Evolutionary conservation across 2,113 vertebrate genomes (phyloP), one percentile per base, ranked within the genome.

Genomic region (Paradoxurus hermaphroditus): DNA sequence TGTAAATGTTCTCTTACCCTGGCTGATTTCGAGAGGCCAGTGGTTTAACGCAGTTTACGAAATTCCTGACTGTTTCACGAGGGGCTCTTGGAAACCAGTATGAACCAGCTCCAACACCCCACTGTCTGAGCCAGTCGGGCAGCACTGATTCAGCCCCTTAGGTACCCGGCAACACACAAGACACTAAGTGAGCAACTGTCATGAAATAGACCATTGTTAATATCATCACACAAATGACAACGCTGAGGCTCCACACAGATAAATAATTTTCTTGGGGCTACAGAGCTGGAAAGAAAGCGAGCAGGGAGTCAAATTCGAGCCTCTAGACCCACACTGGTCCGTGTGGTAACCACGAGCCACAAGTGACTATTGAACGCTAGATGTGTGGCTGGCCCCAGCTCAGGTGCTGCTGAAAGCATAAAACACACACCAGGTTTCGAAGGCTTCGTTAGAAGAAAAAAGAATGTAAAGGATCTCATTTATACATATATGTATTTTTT

Each of bases 351-450:
- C 84, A 77, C 2, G 5, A 78, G n/a, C 41, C 39, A 29, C 18
- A 75, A 0, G 1, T 21, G 21, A 68, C 41, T 13, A n/a, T 0
- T 25, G 25, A 94, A 19, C n/a, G 15, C 8, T n/a, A 8, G n/a
- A 36, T 1, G 0, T 23, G 31, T 36, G 49, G 41, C 51, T n/a
- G 31, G 29, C 56, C 53, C 53, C 46, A 53, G 41, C 4, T 29
- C 44, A 86, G 65, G 56, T 41, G 34, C 18, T 14, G 7, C 41
- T 46, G 7, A 41, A 5, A 36, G 14, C 19, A 2, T 82, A 59
- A 83, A 77, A n/a, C 4, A 14, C 5, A 59, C 41, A 79, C 23
- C 34, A 56, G 39, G 25, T 67, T 90, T 41, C 23, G 10, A 67
- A 49, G 53, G 59, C 21, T 90, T 67, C 4, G 0, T 63, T 62